These are phyloP conservation scores for Hirtodrosophila confusa DNA, from an alignment of 2,888 invertebrate species.

Conservation along the genomic window DNA sequence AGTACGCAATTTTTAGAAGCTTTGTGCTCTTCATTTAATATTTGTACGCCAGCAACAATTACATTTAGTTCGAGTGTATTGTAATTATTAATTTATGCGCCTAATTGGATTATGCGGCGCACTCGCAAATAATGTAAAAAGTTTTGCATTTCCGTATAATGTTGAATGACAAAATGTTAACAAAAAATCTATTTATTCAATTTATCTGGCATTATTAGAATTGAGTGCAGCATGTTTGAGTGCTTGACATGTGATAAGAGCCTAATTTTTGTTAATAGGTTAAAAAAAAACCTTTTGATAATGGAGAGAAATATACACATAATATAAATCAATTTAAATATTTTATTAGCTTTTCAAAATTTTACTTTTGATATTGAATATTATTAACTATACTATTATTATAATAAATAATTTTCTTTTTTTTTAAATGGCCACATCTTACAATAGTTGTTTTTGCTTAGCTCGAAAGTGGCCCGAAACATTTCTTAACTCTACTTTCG, in stretches of 20 bases:
- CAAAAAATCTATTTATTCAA: constrained; percentile 8
- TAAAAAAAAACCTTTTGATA: too few species aligned
- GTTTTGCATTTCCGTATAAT: neutral
- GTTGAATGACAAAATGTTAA: neutral
- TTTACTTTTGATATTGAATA: too few species aligned
- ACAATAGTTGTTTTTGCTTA: too few species aligned
- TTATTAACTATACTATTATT: too few species aligned
- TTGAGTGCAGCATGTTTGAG: constrained; percentile 12
- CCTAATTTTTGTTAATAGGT: neutral
- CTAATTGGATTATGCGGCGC: constrained; percentile 44
- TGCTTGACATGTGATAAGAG: constrained; percentile 25
- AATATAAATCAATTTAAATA: too few species aligned
- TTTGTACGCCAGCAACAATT: constrained; percentile 5
- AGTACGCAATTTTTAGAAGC: too few species aligned
- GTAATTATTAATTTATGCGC: constrained; percentile 39
- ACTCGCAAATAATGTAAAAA: constrained; percentile 20
- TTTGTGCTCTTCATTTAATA: neutral
- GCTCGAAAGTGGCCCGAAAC: too few species aligned
- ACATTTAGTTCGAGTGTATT: constrained; percentile 21
- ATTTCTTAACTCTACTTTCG: too few species aligned
- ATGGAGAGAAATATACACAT: too few species aligned
- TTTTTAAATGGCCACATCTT: too few species aligned
- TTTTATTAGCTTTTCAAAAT: too few species aligned
- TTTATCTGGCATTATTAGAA: constrained; percentile 10
- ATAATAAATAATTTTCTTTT: too few species aligned